Percentiles rank a stretch among this genome's conserved stretches.
Conservation (phyloP, 2,797 vertebrate genomes). For the Oreortyx pictus region DNA sequence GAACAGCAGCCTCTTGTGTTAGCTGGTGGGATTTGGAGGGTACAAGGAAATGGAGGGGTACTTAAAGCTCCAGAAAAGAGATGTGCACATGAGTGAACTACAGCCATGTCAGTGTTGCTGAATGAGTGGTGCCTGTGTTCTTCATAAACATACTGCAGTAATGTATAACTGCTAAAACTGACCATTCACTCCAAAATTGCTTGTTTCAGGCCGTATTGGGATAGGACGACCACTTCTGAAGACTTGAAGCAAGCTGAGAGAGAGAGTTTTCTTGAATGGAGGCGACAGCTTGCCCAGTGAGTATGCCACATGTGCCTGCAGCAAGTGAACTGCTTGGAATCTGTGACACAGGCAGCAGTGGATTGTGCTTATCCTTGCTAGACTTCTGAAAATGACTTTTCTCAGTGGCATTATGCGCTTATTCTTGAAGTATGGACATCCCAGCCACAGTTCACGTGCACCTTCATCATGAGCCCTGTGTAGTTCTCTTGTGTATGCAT, state of each 20-base stretch:
- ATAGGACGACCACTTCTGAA: constrained; percentile 88
- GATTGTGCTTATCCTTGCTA: background rate
- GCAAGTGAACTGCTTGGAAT: background rate
- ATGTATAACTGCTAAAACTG: background rate
- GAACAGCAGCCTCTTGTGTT: background rate
- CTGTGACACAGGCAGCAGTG: background rate
- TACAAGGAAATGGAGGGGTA: rapidly evolving
- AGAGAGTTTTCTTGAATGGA: constrained; percentile 93
- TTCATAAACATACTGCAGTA: background rate
- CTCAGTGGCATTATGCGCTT: background rate
- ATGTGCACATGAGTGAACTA: rapidly evolving
- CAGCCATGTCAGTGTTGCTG: rapidly evolving
- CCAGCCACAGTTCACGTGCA: background rate
- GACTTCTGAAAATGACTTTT: rapidly evolving
- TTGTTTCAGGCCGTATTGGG: constrained; percentile 88
- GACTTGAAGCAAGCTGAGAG: constrained; percentile 89
- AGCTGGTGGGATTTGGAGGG: background rate
- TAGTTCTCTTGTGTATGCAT: rapidly evolving
- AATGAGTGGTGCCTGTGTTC: background rate
- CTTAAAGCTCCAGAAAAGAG: background rate
- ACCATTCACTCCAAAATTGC: background rate
- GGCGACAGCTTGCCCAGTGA: constrained; percentile 90
- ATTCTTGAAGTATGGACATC: background rate
- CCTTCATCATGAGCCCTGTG: background rate
- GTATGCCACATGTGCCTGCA: constrained; percentile 30